Percentiles rank a stretch among this genome's conserved stretches.
Evolutionary conservation across 2,797 vertebrate genomes (phyloP).

Genomic region (Urocyon cinereoargenteus): DNA sequence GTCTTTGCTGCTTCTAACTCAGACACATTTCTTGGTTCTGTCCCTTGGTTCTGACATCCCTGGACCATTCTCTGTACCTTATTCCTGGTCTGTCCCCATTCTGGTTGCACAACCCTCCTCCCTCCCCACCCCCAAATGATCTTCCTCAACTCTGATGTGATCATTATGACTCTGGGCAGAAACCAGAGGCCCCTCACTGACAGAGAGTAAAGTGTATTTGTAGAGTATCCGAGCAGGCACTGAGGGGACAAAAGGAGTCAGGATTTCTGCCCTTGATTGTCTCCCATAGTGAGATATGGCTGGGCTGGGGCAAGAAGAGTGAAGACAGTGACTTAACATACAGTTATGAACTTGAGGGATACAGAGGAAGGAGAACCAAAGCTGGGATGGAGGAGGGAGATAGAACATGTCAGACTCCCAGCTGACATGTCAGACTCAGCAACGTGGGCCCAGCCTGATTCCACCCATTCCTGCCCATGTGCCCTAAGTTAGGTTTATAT

Average conservation of each 20-base stretch:
- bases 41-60: neutral
- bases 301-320: neutral
- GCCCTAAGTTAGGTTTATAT: rapidly evolving
- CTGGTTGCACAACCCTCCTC: neutral
- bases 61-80: neutral
- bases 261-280: neutral
- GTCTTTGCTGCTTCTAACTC: neutral
- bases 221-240: neutral
- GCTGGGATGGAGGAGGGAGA: neutral
- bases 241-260: neutral
- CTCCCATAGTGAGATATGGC: neutral
- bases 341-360: neutral
- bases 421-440: neutral
- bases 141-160: neutral
- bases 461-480: rapidly evolving
- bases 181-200: neutral
- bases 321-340: no score
- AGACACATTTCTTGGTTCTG: neutral
- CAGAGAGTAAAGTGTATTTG: neutral
- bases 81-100: neutral
- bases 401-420: neutral
- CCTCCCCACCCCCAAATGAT: rapidly evolving
- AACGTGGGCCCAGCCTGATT: neutral
- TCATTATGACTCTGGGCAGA: neutral
- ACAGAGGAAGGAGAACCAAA: neutral